Evolutionary conservation across 2,797 vertebrate genomes (phyloP).

Genomic region (Mormyrops attenuatus): DNA sequence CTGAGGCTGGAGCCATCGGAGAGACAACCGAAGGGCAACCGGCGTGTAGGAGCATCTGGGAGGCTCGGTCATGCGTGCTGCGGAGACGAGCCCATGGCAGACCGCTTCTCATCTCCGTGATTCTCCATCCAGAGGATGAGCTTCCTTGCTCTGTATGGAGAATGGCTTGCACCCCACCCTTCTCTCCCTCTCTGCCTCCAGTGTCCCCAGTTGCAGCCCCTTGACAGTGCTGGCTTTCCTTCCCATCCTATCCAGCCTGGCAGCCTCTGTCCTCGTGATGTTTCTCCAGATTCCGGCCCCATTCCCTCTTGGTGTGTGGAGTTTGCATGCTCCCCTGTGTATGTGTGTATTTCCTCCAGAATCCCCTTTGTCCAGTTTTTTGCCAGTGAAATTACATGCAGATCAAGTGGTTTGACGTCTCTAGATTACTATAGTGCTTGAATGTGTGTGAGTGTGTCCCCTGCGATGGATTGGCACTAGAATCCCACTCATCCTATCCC

Average conservation of each 20-base stretch:
- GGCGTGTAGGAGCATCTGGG: background rate
- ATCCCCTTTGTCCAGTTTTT: background rate
- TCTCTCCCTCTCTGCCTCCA: background rate
- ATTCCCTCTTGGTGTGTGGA: background rate
- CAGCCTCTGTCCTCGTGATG: background rate
- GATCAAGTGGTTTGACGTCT: background rate
- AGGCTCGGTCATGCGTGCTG: background rate
- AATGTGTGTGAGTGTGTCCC: background rate
- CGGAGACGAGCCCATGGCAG: background rate
- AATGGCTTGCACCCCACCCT: background rate
- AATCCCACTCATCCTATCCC: background rate
- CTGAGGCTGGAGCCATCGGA: background rate
- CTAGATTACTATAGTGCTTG: background rate
- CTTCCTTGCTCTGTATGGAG: background rate
- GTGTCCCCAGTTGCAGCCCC: background rate
- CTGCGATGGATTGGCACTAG: background rate
- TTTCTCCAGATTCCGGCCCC: background rate
- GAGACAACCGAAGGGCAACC: background rate
- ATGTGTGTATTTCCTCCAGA: background rate
- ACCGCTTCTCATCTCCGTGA: background rate
- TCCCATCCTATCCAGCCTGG: background rate
- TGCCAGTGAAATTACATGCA: background rate
- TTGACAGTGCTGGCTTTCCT: background rate
- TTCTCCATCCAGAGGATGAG: background rate
- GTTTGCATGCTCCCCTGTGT: background rate